Conservation (phyloP, 2,888 invertebrate species). For the Tenthredo notha region DNA sequence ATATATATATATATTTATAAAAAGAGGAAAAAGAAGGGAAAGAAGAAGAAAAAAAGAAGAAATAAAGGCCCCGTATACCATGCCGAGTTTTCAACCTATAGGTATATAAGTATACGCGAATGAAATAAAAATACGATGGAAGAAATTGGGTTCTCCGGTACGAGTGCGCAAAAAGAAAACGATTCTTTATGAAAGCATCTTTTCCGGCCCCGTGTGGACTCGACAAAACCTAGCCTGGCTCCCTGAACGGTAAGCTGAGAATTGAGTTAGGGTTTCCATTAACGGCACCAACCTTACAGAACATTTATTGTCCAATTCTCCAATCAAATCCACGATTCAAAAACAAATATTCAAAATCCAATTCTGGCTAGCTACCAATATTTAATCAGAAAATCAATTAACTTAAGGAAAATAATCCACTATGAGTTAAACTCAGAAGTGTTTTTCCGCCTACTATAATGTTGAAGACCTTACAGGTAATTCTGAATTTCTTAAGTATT, state of each 20-base stretch:
- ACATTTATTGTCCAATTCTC: constrained; percentile 39
- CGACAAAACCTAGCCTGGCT: constrained; percentile 48
- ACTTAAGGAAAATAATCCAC: neutral
- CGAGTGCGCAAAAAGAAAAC: constrained; percentile 59
- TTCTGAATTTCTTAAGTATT: neutral
- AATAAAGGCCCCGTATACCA: neutral
- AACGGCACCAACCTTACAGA: constrained; percentile 2
- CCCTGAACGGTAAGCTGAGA: constrained; percentile 24
- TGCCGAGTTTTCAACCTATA: constrained; percentile 38
- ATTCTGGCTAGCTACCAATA: neutral
- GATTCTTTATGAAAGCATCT: constrained; percentile 63
- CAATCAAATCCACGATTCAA: constrained; percentile 15
- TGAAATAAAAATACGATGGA: constrained; percentile 53
- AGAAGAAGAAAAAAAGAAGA: neutral
- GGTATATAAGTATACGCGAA: neutral
- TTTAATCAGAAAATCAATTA: constrained; percentile 20
- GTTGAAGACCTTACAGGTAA: neutral
- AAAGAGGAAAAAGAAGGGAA: neutral
- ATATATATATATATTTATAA: neutral
- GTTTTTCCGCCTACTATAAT: neutral
- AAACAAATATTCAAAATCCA: constrained; percentile 20
- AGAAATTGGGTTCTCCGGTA: constrained; percentile 59
- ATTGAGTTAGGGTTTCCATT: constrained; percentile 49
- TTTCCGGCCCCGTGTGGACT: constrained; percentile 50
- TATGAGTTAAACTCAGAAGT: neutral